Evolutionary conservation across 1,140 invertebrate genomes (phyloP).

Genomic region (Bombyx mandarina): DNA sequence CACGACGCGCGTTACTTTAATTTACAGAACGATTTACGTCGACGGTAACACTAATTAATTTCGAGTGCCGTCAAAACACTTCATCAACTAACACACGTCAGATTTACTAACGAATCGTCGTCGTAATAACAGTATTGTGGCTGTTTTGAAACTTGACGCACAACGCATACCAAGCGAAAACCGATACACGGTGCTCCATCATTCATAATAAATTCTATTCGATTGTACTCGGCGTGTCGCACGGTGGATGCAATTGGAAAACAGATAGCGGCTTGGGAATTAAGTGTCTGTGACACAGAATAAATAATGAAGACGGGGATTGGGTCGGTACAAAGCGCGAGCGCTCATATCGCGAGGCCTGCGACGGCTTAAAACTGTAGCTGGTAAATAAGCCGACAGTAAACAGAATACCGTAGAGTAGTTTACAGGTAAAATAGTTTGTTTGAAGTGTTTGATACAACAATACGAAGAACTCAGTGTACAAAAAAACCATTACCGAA

Average conservation of each 20-base stretch:
- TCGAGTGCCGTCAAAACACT: conserved; percentile 15
- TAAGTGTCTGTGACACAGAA: conserved; percentile 17
- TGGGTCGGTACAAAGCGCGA: conserved; percentile 11
- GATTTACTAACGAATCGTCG: conserved; percentile 9
- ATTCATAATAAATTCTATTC: conserved; percentile 16
- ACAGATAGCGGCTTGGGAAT: conserved; percentile 16
- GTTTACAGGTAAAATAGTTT: too few species aligned
- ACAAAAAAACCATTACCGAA: too few species aligned
- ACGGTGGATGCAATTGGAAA: conserved; percentile 12
- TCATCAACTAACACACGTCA: conserved; percentile 14
- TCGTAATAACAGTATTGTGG: conserved; percentile 8
- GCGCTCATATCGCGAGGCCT: conserved; percentile 13
- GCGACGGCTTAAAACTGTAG: conserved; percentile 14
- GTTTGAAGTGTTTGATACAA: too few species aligned
- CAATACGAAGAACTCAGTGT: too few species aligned
- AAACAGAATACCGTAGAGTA: background rate
- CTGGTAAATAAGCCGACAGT: conserved; percentile 5
- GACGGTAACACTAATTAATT: conserved; percentile 8
- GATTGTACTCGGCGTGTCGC: conserved; percentile 7
- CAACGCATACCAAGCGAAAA: conserved; percentile 3
- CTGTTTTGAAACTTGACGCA: conserved; percentile 4
- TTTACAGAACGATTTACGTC: too few species aligned
- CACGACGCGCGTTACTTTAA: too few species aligned
- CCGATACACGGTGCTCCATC: conserved; percentile 4
- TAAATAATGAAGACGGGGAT: conserved; percentile 21